Evolutionary conservation across 2,113 vertebrate species (phyloP).

Genomic region (Indicator maculatus): DNA sequence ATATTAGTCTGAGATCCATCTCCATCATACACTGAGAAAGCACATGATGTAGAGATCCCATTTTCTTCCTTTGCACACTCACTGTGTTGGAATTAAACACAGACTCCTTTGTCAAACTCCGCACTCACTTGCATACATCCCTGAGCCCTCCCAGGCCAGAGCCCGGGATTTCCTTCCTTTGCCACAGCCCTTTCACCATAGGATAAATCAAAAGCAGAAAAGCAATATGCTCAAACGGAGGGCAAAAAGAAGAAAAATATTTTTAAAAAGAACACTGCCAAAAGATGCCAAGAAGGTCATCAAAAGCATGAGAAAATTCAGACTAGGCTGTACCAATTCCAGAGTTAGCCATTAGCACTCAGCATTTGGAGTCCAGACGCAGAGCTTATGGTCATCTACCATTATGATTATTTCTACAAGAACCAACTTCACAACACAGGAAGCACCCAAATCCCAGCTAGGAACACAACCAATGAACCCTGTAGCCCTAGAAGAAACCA

Average conservation of each 20-base stretch:
- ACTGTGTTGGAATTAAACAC: not conserved
- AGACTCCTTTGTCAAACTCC: not conserved
- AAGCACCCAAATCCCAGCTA: not conserved
- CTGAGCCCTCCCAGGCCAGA: accelerated
- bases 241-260: not conserved
- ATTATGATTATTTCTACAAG: not conserved
- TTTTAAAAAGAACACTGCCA: not conserved
- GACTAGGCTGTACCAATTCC: not conserved
- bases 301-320: not conserved
- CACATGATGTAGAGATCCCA: not conserved
- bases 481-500: not conserved
- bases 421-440: not conserved
- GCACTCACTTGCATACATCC: not conserved
- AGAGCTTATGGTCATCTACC: not conserved
- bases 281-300: not conserved
- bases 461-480: not conserved
- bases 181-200: not conserved
- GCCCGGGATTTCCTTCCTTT: not conserved
- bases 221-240: not conserved
- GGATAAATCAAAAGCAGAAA: not conserved
- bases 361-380: not conserved
- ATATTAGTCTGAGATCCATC: not conserved
- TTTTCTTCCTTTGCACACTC: not conserved
- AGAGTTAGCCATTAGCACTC: not conserved
- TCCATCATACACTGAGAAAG: not conserved